Base-by-base conservation (phyloP, 2,888 invertebrate genomes). In the Drosophila affinis region DNA sequence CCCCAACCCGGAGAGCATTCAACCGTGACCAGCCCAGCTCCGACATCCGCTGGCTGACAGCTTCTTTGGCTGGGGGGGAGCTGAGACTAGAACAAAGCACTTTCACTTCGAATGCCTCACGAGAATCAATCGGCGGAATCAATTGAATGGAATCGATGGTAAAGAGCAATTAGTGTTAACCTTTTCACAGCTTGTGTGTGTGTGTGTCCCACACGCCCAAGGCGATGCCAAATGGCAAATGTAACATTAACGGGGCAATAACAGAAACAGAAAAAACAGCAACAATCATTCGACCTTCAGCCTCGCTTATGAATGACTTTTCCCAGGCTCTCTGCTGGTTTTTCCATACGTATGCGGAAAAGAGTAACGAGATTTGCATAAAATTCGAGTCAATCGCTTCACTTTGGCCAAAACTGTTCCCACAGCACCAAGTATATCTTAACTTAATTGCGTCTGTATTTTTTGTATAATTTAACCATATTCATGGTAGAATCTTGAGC, bases 321-420 rank as follows among this genome's bases (percentile, higher is more conserved):
- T 84, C 78, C 72, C 87, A 81, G 64, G 87, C 88, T 47, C 58
- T 49, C 39, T 39, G 18, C n/a, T 47, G 12, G 6, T 76, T 87
- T 85, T 81, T 77, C 81, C 64, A 44, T 62, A 73, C 69, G 74
- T 79, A 85, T 84, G 87, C 88, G 85, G 88, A 85, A 85, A 84
- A 88, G 85, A 73, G 75, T 84, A 73, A 58, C 76, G 39, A 75
- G 52, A 87, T 85, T 85, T 83, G 84, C 87, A 88, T 88, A 81
- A 76, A 77, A 77, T 83, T 61, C 56, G 34, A 67, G 56, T 59
- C 58, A 72, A 70, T 61, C 45, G 45, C 14, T 44, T 18, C 7
- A 14, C 49, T 63, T 65, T 67, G 55, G 14, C 48, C 58, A 32
- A 39, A 54, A 32, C 57, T 56, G 46, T 87, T 87, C 88, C 83